A percentile compares a stretch with the other conserved stretches of the same genome.
Conservation (phyloP, 2,888 invertebrate species). For the Lissonota sp. region DNA sequence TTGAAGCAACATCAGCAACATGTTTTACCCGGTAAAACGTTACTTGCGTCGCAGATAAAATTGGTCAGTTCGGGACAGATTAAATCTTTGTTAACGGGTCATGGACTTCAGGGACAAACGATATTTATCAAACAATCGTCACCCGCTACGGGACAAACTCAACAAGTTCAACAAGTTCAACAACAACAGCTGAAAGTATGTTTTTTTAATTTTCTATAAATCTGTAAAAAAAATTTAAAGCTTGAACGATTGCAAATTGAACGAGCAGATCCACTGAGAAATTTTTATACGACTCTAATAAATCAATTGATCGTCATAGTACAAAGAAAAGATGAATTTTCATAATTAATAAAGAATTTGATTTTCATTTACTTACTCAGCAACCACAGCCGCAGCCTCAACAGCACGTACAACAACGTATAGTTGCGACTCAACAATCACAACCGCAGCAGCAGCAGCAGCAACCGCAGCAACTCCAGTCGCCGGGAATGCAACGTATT, state of each 20-base stretch:
- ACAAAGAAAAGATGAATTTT: not conserved
- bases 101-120: constrained; percentile 82
- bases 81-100: constrained; percentile 81
- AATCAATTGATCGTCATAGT: too few species aligned
- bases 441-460: constrained; percentile 71
- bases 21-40: constrained; percentile 81
- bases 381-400: constrained; percentile 71
- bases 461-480: constrained; percentile 75
- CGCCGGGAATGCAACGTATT: constrained; percentile 81
- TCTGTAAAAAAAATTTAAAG: not conserved
- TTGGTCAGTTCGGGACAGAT: constrained; percentile 82
- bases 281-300: too few species aligned
- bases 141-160: constrained; percentile 74
- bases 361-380: constrained; percentile 54
- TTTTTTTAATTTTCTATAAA: not conserved
- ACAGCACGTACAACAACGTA: constrained; percentile 78
- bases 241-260: too few species aligned
- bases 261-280: too few species aligned
- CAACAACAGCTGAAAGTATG: constrained; percentile 82
- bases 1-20: constrained; percentile 77
- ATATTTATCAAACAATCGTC: constrained; percentile 82
- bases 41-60: constrained; percentile 82
- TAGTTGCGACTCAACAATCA: constrained; percentile 73
- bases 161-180: constrained; percentile 82
- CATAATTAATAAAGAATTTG: not conserved